Percentiles rank a stretch among this genome's conserved stretches.
phyloP scores from a whole-genome alignment of 2,113 vertebrate species.

The Todiramphus saurophagus region DNA sequence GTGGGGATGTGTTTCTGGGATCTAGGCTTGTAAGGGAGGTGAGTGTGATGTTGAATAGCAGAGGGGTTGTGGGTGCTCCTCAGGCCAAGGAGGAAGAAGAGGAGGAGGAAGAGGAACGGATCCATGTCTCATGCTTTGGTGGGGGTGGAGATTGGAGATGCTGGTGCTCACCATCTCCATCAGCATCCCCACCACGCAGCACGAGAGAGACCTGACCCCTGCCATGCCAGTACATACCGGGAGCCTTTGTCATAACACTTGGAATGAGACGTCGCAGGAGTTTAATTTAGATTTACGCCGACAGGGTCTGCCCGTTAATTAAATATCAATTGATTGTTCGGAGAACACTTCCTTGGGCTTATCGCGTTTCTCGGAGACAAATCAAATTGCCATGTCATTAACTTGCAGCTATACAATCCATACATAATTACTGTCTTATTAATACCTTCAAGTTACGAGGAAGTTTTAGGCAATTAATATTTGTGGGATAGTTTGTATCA shows the following conservation, averaged over 20 bases:
- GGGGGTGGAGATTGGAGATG: not conserved
- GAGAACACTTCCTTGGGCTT: constrained; percentile 61
- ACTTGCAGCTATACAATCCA: constrained; percentile 53
- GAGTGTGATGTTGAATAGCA: not conserved
- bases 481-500: constrained; percentile 51
- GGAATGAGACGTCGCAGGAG: not conserved
- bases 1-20: not conserved
- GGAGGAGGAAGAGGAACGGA: not conserved
- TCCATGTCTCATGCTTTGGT: accelerated
- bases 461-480: constrained; percentile 71
- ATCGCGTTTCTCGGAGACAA: constrained; percentile 31
- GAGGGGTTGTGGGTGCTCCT: accelerated
- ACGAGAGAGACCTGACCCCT: not conserved
- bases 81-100: not conserved
- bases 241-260: not conserved
- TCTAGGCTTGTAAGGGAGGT: not conserved
- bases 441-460: constrained; percentile 51
- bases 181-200: not conserved
- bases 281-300: constrained; percentile 29
- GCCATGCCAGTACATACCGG: accelerated
- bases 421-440: constrained; percentile 68
- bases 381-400: constrained; percentile 65
- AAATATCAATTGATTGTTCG: constrained; percentile 67
- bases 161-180: not conserved
- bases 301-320: constrained; percentile 56